Evolutionary conservation across 2,113 vertebrate genomes (phyloP).

Genomic region (Gallinago jamesoni): DNA sequence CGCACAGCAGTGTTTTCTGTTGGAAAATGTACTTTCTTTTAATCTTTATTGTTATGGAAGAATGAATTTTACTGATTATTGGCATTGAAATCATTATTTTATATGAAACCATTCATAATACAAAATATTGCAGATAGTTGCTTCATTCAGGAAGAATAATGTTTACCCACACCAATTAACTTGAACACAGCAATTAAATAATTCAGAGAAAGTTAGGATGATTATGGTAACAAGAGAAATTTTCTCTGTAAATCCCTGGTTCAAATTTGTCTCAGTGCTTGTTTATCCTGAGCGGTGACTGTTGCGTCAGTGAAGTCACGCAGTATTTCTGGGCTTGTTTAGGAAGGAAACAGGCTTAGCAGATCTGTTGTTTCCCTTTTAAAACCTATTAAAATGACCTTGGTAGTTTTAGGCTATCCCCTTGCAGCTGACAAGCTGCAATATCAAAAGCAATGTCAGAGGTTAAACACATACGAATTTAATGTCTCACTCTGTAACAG

Average conservation of each 20-base stretch:
- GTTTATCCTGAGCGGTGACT: not conserved
- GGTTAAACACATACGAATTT: not conserved
- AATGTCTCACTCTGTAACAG: not conserved
- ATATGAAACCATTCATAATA: not conserved
- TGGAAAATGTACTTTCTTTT: not conserved
- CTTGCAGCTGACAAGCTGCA: not conserved
- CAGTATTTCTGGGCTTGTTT: not conserved
- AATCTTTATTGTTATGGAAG: not conserved
- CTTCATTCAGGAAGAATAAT: not conserved
- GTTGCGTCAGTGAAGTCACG: not conserved
- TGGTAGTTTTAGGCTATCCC: not conserved
- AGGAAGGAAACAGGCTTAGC: not conserved
- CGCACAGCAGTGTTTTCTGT: not conserved
- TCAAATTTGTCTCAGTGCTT: not conserved
- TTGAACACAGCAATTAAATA: not conserved
- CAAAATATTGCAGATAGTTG: not conserved
- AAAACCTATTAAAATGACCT: not conserved
- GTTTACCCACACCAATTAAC: not conserved
- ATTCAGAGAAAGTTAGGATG: not conserved
- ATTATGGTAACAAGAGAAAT: not conserved
- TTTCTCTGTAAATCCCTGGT: not conserved
- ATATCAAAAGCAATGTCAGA: not conserved
- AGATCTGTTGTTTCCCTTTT: not conserved
- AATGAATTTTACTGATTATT: not conserved
- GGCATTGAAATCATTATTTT: not conserved